Evolutionary conservation across 2,888 invertebrate species (phyloP).

Genomic region (Nycteola revayana): DNA sequence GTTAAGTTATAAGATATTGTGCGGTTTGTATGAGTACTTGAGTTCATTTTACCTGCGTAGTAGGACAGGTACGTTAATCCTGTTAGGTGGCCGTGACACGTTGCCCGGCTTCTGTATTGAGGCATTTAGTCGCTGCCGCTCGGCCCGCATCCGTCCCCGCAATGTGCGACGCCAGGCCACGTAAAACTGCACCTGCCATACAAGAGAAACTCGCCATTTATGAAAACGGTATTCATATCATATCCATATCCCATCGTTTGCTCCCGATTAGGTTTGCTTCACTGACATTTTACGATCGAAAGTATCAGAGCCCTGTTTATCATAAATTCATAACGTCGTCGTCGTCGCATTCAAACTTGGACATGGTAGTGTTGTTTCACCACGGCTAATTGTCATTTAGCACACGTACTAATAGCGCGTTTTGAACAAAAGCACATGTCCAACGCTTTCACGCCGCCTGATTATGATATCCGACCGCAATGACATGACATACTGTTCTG

Average conservation of each 20-base stretch:
- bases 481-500: constrained; percentile 66
- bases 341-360: constrained; percentile 41
- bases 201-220: constrained; percentile 78
- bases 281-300: constrained; percentile 60
- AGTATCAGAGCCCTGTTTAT: constrained; percentile 53
- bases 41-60: constrained; percentile 69
- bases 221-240: constrained; percentile 72
- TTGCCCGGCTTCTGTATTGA: constrained; percentile 71
- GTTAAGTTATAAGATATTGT: constrained; percentile 54
- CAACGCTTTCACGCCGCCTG: constrained; percentile 69
- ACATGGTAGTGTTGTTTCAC: constrained; percentile 57
- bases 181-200: constrained; percentile 72
- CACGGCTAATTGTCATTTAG: constrained; percentile 71
- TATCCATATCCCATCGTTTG: constrained; percentile 43
- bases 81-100: constrained; percentile 81
- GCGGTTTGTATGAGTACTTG: constrained; percentile 53
- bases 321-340: constrained; percentile 2
- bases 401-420: constrained; percentile 60
- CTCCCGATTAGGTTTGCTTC: constrained; percentile 38
- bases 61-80: constrained; percentile 77
- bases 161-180: constrained; percentile 70
- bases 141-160: constrained; percentile 62
- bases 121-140: constrained; percentile 58
- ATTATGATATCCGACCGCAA: constrained; percentile 60
- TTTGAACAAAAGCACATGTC: constrained; percentile 69